phyloP scores from a whole-genome alignment of 1,140 invertebrate species.

The Monochamus saltuarius region DNA sequence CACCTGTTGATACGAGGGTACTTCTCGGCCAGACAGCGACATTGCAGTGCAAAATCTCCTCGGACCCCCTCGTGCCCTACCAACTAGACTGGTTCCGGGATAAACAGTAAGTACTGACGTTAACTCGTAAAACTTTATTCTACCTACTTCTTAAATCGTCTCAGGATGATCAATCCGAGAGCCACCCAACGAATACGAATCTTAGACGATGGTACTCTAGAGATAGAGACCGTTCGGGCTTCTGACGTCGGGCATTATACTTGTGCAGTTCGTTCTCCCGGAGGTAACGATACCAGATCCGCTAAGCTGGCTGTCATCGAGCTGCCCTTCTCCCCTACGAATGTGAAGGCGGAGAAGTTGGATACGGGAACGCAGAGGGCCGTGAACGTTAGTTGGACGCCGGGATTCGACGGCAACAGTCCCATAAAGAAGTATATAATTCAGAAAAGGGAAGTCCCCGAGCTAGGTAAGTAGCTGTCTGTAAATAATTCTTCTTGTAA shows the following conservation, averaged over 20 bases:
- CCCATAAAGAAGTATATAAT: conserved; percentile 92
- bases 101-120: conserved; percentile 64
- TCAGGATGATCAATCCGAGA: conserved; percentile 63
- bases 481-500: conserved; percentile 20
- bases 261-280: conserved; percentile 80
- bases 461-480: conserved; percentile 63
- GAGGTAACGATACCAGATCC: conserved; percentile 86
- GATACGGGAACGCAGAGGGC: conserved; percentile 61
- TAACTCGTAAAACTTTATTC: conserved; percentile 7
- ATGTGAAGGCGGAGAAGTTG: conserved; percentile 73
- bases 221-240: conserved; percentile 78
- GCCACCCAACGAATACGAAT: conserved; percentile 70
- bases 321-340: conserved; percentile 87
- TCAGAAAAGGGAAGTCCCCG: conserved; percentile 84
- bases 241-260: conserved; percentile 80
- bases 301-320: conserved; percentile 89
- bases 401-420: conserved; percentile 96
- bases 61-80: conserved; percentile 86
- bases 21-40: conserved; percentile 87
- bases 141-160: conserved; percentile 23
- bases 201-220: conserved; percentile 73
- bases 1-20: conserved; percentile 85
- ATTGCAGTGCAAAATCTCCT: conserved; percentile 91
- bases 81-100: conserved; percentile 91
- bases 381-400: conserved; percentile 92